These are phyloP conservation scores for Myripristis murdjan DNA, from an alignment of 2,797 vertebrate species.

Conservation along the genomic window DNA sequence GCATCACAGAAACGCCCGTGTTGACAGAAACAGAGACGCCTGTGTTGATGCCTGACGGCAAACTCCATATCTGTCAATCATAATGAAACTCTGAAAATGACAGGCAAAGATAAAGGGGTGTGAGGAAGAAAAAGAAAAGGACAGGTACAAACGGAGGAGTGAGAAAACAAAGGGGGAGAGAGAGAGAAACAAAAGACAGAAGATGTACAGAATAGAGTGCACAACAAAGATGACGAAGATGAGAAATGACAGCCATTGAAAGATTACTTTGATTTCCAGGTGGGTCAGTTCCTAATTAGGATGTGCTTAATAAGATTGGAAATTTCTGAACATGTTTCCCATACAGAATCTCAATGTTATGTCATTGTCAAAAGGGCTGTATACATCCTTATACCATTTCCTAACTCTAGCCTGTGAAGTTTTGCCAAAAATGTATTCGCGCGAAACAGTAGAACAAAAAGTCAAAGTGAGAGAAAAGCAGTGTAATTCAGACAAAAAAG, in stretches of 20 bases:
- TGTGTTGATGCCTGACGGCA: slow-evolving; percentile 22
- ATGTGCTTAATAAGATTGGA: no score
- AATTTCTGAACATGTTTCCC: no score
- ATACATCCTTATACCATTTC: no score
- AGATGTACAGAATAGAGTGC: slow-evolving; percentile 1
- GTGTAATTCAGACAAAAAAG: background rate
- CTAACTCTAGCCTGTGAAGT: no score
- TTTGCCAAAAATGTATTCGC: no score
- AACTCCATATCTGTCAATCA: slow-evolving; percentile 32
- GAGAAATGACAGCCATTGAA: background rate
- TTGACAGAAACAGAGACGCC: slow-evolving; percentile 36
- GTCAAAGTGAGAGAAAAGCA: background rate
- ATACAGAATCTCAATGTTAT: no score
- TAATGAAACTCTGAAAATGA: slow-evolving; percentile 44
- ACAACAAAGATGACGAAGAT: background rate
- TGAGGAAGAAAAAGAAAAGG: slow-evolving; percentile 19
- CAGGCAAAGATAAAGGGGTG: slow-evolving; percentile 18
- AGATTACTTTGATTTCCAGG: no score
- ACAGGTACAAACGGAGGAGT: background rate
- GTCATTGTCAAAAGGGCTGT: no score
- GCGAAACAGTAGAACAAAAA: background rate
- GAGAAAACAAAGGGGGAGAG: background rate
- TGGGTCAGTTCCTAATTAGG: no score
- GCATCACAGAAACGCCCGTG: slow-evolving; percentile 28
- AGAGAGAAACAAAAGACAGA: slow-evolving; percentile 20